Base-by-base conservation (phyloP, 2,797 vertebrate genomes). In the Enoplosus armatus region DNA sequence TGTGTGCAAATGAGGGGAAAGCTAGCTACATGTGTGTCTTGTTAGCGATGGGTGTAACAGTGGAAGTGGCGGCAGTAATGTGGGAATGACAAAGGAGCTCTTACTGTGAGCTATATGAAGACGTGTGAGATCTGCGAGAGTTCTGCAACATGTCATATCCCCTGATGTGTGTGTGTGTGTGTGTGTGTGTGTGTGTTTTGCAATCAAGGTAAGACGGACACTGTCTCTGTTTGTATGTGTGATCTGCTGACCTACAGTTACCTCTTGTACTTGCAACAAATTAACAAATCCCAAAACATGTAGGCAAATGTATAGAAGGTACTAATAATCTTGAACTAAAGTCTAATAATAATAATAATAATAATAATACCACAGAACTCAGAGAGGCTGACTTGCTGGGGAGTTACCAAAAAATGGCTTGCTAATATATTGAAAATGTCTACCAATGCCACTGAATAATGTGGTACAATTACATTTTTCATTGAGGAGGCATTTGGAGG, bases 71-170 rank as follows among this genome's bases (percentile, higher is more conserved):
- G 80, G 80, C 78, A 69, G 55, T 80, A 89, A 92, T 86, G 89
- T 89, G 81, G 78, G 80, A 82, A 81, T 83, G 88, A 90, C 85
- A 88, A 82, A 91, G 69, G 85, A 89, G 82, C 77, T 85, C 89
- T 35, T 8, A 79, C 90, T 75, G 89, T 73, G 89, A 89, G 72
- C 77, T 84, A 80, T 85, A 88, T 85, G 87, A 86, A 88, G 83
- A 87, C 8, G 58, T 79, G 75, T 37, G 64, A 90, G 35, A 83
- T 67, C 69, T 73, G 74, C 22, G 1, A 51, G 72, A 39, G 53
- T 51, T 82, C 83, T 64, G 68, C 70, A 66, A 86, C 81, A 75
- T 60, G 71, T 68, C 80, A 75, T 59, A 56, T 72, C 22, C 37
- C 75, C 51, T 5, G 35, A 35, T 54, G 72, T 48, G 77, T 51